phyloP scores from a whole-genome alignment of 2,888 invertebrate species.

The Tetranychus piercei region DNA sequence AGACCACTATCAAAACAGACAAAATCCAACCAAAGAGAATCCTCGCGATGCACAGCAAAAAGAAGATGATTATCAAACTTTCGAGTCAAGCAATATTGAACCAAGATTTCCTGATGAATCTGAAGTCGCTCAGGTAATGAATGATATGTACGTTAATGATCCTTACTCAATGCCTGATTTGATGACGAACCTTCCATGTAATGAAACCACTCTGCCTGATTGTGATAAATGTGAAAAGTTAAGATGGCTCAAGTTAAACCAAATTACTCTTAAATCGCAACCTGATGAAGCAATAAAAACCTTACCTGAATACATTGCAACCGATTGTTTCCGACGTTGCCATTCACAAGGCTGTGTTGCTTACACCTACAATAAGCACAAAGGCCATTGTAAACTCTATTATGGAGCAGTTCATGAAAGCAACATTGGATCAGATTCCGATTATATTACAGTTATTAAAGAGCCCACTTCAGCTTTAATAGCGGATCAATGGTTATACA shows the following conservation, averaged over 20 bases:
- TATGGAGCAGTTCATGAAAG: neutral
- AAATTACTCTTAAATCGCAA: constrained; percentile 5
- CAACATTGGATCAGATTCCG: constrained; percentile 2
- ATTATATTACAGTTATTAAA: constrained; percentile 12
- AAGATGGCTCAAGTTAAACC: constrained; percentile 15
- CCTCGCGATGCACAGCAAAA: neutral
- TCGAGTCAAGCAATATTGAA: neutral
- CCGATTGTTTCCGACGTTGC: constrained; percentile 13
- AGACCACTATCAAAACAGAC: neutral
- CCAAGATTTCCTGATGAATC: constrained; percentile 9
- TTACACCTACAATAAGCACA: constrained; percentile 7
- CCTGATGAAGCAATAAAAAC: constrained; percentile 2
- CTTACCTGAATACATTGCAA: neutral
- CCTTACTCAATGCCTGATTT: constrained; percentile 9
- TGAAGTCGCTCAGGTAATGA: constrained; percentile 5
- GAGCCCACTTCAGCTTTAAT: constrained; percentile 13
- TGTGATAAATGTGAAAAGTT: constrained; percentile 15
- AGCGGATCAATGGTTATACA: constrained; percentile 16
- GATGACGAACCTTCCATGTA: constrained; percentile 14
- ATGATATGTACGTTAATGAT: constrained; percentile 8
- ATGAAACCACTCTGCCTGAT: constrained; percentile 11
- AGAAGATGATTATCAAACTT: constrained; percentile 1
- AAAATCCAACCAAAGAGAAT: neutral
- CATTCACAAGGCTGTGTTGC: constrained; percentile 13
- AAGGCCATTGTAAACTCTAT: constrained; percentile 14